These are phyloP conservation scores for Clistopyga incitator DNA, from an alignment of 2,888 invertebrate species.

Conservation along the genomic window DNA sequence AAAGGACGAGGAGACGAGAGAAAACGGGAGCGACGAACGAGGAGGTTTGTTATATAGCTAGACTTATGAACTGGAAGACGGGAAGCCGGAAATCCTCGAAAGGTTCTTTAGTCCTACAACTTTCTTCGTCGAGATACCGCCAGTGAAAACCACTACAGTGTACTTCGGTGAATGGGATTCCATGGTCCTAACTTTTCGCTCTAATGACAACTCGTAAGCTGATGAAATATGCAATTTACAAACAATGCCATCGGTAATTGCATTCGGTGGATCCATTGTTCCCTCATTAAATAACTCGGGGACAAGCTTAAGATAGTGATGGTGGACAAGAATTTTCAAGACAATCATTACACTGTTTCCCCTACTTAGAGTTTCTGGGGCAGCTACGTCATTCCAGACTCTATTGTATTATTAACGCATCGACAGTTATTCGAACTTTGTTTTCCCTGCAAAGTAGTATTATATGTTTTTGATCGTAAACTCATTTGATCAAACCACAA, in stretches of 20 bases:
- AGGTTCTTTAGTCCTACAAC: conserved; percentile 17
- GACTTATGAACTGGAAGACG: conserved; percentile 19
- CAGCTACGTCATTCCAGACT: too few species aligned
- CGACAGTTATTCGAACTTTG: too few species aligned
- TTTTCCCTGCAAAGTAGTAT: too few species aligned
- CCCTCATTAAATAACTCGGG: not conserved
- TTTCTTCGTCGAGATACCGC: conserved; percentile 8
- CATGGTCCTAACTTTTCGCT: not conserved
- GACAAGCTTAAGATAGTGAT: not conserved
- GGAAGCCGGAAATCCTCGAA: conserved; percentile 24
- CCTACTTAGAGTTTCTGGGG: too few species aligned
- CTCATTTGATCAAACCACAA: too few species aligned
- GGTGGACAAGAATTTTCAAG: not conserved
- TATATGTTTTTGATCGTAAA: too few species aligned
- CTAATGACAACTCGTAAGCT: not conserved
- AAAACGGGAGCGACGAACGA: not conserved
- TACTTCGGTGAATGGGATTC: not conserved
- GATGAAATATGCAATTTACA: conserved; percentile 6
- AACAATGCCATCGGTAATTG: conserved; percentile 5
- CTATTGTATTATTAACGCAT: too few species aligned
- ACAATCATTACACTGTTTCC: not conserved
- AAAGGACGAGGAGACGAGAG: not conserved
- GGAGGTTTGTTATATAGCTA: not conserved
- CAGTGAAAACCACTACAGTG: not conserved
- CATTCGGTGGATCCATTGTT: not conserved